These are phyloP conservation scores for Elegia similella DNA, from an alignment of 2,888 invertebrate species.

Conservation along the genomic window DNA sequence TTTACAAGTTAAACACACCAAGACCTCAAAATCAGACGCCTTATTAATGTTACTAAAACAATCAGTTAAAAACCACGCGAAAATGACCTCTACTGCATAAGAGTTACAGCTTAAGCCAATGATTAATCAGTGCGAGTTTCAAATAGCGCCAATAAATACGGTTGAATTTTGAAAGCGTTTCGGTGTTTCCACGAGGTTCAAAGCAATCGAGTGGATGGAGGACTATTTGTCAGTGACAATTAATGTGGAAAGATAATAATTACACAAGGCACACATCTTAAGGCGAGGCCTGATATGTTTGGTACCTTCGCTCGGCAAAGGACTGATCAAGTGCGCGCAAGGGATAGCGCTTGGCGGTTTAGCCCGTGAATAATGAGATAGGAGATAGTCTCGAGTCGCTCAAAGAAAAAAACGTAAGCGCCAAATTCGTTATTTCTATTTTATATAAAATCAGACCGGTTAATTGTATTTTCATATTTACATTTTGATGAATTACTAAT, in stretches of 20 bases:
- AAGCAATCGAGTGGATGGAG: conserved; percentile 1
- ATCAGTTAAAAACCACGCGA: background rate
- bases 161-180: conserved; percentile 16
- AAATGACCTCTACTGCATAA: background rate
- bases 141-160: conserved; percentile 16
- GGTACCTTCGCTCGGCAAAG: no score
- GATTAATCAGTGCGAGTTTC: conserved; percentile 13
- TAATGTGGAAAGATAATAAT: conserved; percentile 6
- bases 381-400: no score
- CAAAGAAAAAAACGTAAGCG: no score
- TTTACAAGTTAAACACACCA: no score
- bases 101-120: conserved; percentile 6
- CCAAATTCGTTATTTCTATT: no score
- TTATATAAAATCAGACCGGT: no score
- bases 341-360: no score
- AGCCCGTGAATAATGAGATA: no score
- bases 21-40: background rate
- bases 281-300: no score
- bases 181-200: background rate
- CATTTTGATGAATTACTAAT: no score
- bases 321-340: no score
- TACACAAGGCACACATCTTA: background rate
- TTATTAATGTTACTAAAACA: background rate
- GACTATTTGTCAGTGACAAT: conserved; percentile 5
- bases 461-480: no score